Conservation (phyloP, 2,113 vertebrate genomes). For the Pipa parva region DNA sequence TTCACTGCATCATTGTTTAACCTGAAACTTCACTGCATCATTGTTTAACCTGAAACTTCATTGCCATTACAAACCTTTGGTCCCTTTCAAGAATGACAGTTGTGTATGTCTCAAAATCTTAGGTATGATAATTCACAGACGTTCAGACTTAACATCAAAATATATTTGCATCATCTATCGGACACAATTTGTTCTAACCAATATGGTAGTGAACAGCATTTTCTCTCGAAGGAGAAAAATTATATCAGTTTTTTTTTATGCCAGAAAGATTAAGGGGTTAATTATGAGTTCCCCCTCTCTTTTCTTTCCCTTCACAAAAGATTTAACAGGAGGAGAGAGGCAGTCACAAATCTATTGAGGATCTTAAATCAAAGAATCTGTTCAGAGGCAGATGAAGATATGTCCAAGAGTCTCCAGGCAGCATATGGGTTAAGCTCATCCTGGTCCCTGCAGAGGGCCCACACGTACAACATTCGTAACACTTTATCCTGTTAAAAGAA, state of each 20-base stretch:
- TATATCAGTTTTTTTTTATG: neutral
- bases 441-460: slow-evolving; percentile 94
- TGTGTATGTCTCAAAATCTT: neutral
- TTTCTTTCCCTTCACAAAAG: neutral
- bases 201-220: neutral
- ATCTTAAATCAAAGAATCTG: slow-evolving; percentile 82
- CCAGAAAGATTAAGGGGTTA: neutral
- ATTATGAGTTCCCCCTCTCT: neutral
- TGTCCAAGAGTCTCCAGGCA: slow-evolving; percentile 91
- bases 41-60: no score
- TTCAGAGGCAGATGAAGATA: slow-evolving; percentile 88
- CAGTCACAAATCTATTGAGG: neutral
- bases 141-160: neutral
- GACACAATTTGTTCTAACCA: neutral
- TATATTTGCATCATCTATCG: neutral
- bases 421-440: slow-evolving; percentile 85
- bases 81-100: neutral
- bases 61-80: neutral
- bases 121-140: neutral
- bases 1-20: no score
- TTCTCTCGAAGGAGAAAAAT: neutral
- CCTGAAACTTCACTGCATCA: no score
- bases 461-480: slow-evolving; percentile 88
- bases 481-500: slow-evolving; percentile 80
- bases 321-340: neutral